A percentile compares a stretch with the other conserved stretches of the same genome.
Conservation (phyloP, 2,113 vertebrate genomes). For the Formicarius rufipectus region DNA sequence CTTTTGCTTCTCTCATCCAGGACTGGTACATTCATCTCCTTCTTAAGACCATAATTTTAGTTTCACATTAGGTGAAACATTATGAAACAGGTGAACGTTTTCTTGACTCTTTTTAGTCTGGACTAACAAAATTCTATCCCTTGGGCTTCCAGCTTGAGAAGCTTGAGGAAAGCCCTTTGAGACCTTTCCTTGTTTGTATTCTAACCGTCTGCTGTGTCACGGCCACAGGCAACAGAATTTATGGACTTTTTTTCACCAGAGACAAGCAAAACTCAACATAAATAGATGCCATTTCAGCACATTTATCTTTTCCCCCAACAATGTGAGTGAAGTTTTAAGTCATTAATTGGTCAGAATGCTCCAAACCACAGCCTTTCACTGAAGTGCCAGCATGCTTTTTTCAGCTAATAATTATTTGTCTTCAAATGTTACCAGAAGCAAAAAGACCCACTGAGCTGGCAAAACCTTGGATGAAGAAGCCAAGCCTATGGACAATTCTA, state of each 20-base stretch:
- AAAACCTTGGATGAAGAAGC: background rate
- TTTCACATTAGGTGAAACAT: background rate
- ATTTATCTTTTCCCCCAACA: background rate
- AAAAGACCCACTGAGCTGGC: background rate
- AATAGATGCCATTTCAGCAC: conserved; percentile 42
- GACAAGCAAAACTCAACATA: background rate
- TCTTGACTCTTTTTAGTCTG: background rate
- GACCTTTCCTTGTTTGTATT: background rate
- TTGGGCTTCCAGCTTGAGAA: background rate
- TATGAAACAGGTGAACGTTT: background rate
- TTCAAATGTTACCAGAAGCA: conserved; percentile 18
- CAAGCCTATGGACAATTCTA: conserved; percentile 2
- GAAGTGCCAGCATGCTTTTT: background rate
- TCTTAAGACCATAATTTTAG: background rate
- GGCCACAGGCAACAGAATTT: background rate
- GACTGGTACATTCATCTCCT: background rate
- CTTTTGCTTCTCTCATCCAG: background rate
- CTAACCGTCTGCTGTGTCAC: background rate
- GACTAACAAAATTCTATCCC: background rate
- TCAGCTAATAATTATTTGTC: conserved; percentile 52
- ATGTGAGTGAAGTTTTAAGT: background rate
- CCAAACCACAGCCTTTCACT: conserved; percentile 32
- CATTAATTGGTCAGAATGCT: background rate
- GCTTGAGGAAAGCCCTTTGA: background rate
- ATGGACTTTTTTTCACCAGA: background rate